A percentile compares a stretch with the other conserved stretches of the same genome.
phyloP scores from a whole-genome alignment of 2,113 vertebrate species.

The Dipodomys ordii region DNA sequence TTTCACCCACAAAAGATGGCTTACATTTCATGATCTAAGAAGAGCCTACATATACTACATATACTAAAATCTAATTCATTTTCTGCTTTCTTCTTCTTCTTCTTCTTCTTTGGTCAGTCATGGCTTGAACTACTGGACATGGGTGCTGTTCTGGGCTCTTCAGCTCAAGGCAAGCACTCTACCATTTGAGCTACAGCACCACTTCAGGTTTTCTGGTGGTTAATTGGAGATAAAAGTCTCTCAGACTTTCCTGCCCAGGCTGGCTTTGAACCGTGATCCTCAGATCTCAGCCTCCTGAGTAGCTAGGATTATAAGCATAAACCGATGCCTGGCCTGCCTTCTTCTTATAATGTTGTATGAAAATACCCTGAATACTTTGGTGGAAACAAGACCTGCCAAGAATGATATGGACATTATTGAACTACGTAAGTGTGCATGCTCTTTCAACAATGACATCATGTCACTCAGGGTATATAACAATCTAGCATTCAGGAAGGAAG shows the following conservation, averaged over 20 bases:
- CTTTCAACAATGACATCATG: background rate
- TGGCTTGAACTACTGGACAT: too few relatives aligned
- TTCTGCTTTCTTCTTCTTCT: background rate
- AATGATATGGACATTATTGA: background rate
- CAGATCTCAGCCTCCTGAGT: too few relatives aligned
- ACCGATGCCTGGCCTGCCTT: background rate
- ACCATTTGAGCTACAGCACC: too few relatives aligned
- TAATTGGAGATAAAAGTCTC: too few relatives aligned
- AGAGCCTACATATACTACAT: background rate
- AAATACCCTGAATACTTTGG: background rate
- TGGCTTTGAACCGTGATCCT: too few relatives aligned
- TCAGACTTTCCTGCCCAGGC: too few relatives aligned
- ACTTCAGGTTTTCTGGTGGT: too few relatives aligned
- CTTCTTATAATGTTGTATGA: background rate
- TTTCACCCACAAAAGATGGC: background rate
- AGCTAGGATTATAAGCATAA: too few relatives aligned
- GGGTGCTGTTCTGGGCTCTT: too few relatives aligned
- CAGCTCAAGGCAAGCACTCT: too few relatives aligned
- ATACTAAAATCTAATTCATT: background rate
- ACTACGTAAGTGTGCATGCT: background rate
- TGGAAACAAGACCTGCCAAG: slow-evolving; percentile 19
- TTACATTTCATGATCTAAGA: background rate
- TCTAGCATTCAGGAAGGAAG: background rate
- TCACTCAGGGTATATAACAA: background rate
- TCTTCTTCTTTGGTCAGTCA: too few relatives aligned